These are phyloP conservation scores for Gallirallus australis DNA, from an alignment of 2,797 vertebrate genomes.

Conservation along the genomic window DNA sequence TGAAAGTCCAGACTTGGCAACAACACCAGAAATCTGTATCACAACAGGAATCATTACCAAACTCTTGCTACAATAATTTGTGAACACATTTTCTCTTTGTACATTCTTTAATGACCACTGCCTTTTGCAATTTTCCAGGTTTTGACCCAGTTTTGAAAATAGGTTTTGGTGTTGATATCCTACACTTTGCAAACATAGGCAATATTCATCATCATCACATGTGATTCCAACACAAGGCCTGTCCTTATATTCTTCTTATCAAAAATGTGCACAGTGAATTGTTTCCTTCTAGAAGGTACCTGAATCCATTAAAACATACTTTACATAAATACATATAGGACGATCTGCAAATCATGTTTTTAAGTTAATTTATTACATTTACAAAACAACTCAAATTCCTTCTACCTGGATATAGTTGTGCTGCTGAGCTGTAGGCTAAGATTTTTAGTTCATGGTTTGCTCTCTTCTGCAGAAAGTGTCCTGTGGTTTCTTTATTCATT, in stretches of 20 bases:
- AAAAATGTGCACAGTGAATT: background rate
- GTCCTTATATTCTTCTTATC: background rate
- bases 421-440: constrained; percentile 64
- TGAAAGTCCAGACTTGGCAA: background rate
- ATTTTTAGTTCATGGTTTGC: background rate
- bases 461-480: constrained; percentile 1
- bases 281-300: background rate
- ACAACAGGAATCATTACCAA: background rate
- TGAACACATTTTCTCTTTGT: background rate
- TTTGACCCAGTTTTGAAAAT: background rate
- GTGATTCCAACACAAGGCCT: background rate
- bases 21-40: background rate
- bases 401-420: constrained; percentile 78
- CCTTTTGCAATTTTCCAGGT: background rate
- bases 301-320: background rate
- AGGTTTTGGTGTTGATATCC: background rate
- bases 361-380: background rate
- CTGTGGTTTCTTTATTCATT: constrained; percentile 40
- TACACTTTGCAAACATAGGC: background rate
- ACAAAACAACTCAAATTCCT: background rate
- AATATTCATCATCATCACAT: background rate
- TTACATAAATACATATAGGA: background rate
- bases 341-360: background rate
- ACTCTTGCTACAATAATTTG: background rate
- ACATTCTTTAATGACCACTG: background rate